phyloP scores from a whole-genome alignment of 1,140 invertebrate genomes.

The Rhyacophila brunnea region DNA sequence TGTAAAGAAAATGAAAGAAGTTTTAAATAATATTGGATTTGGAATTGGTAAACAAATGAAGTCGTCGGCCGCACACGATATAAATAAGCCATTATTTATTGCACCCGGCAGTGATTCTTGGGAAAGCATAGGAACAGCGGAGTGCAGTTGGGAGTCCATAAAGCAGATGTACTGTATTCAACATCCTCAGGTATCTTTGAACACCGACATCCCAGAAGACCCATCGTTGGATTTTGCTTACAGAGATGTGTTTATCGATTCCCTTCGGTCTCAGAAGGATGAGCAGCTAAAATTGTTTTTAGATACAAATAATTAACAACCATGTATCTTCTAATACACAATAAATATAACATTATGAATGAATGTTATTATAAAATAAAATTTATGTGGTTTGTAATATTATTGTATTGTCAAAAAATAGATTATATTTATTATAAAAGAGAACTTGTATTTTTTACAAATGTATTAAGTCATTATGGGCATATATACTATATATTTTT shows the following conservation, averaged over 20 bases:
- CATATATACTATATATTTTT: no score
- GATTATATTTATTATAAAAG: no score
- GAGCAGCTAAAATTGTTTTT: constrained; percentile 22
- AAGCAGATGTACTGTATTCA: constrained; percentile 1
- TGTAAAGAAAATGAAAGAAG: constrained; percentile 20
- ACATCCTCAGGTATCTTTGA: neutral
- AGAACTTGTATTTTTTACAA: no score
- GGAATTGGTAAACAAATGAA: constrained; percentile 19
- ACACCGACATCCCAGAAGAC: constrained; percentile 9
- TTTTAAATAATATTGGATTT: constrained; percentile 25
- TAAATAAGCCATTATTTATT: constrained; percentile 19
- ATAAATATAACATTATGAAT: no score
- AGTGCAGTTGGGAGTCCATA: constrained; percentile 11
- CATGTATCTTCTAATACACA: no score
- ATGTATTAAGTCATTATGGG: no score
- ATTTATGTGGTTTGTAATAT: no score
- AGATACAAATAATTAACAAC: no score
- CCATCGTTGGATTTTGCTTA: constrained; percentile 29
- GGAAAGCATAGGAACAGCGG: constrained; percentile 10
- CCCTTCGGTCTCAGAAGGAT: constrained; percentile 22
- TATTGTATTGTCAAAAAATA: no score
- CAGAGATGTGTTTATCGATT: constrained; percentile 24
- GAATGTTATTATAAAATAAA: no score
- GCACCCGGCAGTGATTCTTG: constrained; percentile 11
- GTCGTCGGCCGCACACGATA: constrained; percentile 9